A percentile compares a stretch with the other conserved stretches of the same genome.
These are phyloP conservation scores for Nowickia ferox DNA, from an alignment of 2,888 invertebrate species.

Conservation along the genomic window DNA sequence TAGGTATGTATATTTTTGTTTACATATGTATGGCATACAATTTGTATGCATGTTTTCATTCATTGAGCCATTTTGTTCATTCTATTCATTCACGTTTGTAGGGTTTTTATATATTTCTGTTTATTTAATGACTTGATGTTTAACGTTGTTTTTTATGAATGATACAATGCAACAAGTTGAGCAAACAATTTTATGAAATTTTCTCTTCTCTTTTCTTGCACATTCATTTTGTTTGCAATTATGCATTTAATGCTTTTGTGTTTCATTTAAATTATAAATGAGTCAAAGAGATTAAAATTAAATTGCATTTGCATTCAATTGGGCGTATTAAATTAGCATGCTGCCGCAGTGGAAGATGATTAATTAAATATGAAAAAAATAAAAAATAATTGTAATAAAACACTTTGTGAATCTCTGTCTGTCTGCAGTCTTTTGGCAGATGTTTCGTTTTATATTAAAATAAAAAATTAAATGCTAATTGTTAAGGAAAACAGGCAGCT, in stretches of 20 bases:
- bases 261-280: slow-evolving; percentile 28
- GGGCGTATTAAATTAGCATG: slow-evolving; percentile 2
- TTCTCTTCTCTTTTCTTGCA: slow-evolving; percentile 11
- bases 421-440: too few species aligned
- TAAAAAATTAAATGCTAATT: too few species aligned
- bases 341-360: neutral
- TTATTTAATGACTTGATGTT: slow-evolving; percentile 50
- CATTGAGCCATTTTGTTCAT: slow-evolving; percentile 49
- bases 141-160: slow-evolving; percentile 26
- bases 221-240: slow-evolving; percentile 42
- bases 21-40: slow-evolving; percentile 40
- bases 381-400: neutral
- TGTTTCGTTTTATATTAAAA: too few species aligned
- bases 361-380: neutral
- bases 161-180: slow-evolving; percentile 70
- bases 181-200: slow-evolving; percentile 58
- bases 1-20: neutral
- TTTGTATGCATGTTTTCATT: slow-evolving; percentile 57
- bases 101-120: slow-evolving; percentile 1
- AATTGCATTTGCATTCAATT: slow-evolving; percentile 24
- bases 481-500: too few species aligned
- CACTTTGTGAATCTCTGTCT: neutral
- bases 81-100: slow-evolving; percentile 55
- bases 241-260: slow-evolving; percentile 46
- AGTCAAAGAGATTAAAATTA: slow-evolving; percentile 38